These are phyloP conservation scores for Spermophilus dauricus DNA, from an alignment of 2,113 vertebrate species.

Conservation along the genomic window DNA sequence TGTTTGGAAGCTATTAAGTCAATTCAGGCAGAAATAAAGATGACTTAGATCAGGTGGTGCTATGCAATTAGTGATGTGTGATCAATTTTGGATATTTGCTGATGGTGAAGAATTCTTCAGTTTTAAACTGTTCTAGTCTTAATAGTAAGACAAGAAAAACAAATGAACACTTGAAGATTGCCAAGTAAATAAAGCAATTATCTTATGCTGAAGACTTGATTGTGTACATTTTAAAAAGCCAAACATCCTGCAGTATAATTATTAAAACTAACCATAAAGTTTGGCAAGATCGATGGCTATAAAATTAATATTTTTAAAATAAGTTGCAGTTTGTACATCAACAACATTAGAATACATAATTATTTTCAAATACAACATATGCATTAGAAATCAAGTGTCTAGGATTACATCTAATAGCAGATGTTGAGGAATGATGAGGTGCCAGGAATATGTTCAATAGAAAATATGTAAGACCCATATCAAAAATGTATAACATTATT, in stretches of 20 bases:
- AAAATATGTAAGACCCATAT: neutral
- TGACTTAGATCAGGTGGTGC: neutral
- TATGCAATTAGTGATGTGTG: neutral
- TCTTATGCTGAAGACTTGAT: neutral
- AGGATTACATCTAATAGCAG: neutral
- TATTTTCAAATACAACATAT: neutral
- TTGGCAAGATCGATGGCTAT: neutral
- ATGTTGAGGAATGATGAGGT: neutral
- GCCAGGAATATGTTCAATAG: neutral
- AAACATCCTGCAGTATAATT: constrained; percentile 2
- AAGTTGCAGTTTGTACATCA: neutral
- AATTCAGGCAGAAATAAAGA: neutral
- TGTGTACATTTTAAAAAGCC: neutral
- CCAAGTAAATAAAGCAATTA: neutral
- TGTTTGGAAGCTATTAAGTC: neutral
- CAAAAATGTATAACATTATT: neutral
- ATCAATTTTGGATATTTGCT: neutral
- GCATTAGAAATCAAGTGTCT: neutral
- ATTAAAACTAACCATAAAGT: neutral
- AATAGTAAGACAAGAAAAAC: neutral
- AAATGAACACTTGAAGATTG: neutral
- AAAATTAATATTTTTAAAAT: constrained; percentile 30
- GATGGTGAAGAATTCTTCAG: neutral
- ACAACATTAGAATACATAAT: neutral
- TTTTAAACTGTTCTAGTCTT: neutral